These are phyloP conservation scores for Holocentrus rufus DNA, from an alignment of 2,797 vertebrate genomes.

Conservation along the genomic window DNA sequence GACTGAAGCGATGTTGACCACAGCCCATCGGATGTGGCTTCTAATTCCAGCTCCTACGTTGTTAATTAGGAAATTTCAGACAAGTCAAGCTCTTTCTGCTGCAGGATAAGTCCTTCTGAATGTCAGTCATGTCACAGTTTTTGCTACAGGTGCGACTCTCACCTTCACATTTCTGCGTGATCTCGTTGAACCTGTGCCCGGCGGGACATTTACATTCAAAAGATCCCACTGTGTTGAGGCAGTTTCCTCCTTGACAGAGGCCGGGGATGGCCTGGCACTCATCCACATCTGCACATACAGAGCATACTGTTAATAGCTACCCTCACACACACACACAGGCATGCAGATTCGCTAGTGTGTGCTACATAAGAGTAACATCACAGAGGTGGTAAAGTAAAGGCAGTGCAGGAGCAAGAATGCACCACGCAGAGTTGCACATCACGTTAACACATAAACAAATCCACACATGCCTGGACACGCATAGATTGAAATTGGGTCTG, in stretches of 20 bases:
- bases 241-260: conserved; percentile 98
- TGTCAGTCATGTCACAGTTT: conserved; percentile 44
- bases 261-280: conserved; percentile 99
- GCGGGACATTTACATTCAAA: conserved; percentile 99
- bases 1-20: conserved; percentile 58
- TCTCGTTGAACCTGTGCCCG: conserved; percentile 97
- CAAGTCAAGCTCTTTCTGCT: conserved; percentile 31
- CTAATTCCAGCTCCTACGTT: conserved; percentile 48
- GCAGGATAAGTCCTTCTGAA: conserved; percentile 37
- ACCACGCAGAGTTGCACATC: neutral
- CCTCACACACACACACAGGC: conserved; percentile 1
- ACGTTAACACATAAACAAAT: conserved; percentile 31
- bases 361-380: conserved; percentile 7
- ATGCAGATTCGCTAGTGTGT: conserved; percentile 14
- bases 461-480: conserved; percentile 26
- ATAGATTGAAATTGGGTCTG: conserved; percentile 31
- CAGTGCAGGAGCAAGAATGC: conserved; percentile 14
- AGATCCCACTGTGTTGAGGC: conserved; percentile 99
- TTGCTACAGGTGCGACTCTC: conserved; percentile 61
- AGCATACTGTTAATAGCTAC: conserved; percentile 37
- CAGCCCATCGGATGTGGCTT: conserved; percentile 64
- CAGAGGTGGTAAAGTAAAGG: conserved; percentile 17
- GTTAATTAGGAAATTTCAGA: conserved; percentile 55
- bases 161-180: conserved; percentile 99
- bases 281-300: conserved; percentile 90